Base-by-base conservation (phyloP, 1,140 invertebrate species). In the Drosophila littoralis region DNA sequence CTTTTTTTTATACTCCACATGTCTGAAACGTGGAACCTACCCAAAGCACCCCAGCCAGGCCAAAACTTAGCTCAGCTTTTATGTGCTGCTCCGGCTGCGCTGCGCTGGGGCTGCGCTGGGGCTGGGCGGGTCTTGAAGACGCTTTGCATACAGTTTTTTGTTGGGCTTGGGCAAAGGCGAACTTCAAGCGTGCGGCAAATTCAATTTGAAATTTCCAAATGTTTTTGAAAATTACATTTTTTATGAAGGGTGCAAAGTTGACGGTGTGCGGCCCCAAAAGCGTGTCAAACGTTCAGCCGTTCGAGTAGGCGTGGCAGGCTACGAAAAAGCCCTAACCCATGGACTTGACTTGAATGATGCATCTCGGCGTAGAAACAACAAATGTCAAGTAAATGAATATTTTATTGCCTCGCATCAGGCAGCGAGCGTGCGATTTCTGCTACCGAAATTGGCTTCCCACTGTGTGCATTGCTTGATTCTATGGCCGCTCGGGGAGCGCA, bases 201-300 rank as follows among this genome's bases (percentile, higher is more conserved):
- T 88, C 83, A 88, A 88, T 88, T 88, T 88, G 68, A 88, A 88
- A 88, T 69, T 88, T 88, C 75, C 84, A 88, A 83, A 88, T 88
- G 83, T 83, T 88, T 86, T 68, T 74, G 79, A 61, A 89, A 88
- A 88, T 88, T 88, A 88, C 75, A 88, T 88, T 83, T 86, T 88
- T 88, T 77, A 88, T 88, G 79, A 88, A 81, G 83, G 83, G 83
- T 88, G 76, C 79, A 60, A 61, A 72, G 67, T 71, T 75, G 48
- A 52, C 70, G 61, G 43, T 60, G 68, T 59, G 66, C 32, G 50
- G 42, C 38, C 54, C 45, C 68, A 57, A 79, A 46, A 59, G 42
- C 38, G 79, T 82, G 75, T 81, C 79, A 81, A 82, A 61, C 64
- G 51, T 46, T 79, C 67, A 77, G 75, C 71, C 69, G 57, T 51